Evolutionary conservation across 2,113 vertebrate genomes (phyloP).

Genomic region (Callaeas wilsoni): DNA sequence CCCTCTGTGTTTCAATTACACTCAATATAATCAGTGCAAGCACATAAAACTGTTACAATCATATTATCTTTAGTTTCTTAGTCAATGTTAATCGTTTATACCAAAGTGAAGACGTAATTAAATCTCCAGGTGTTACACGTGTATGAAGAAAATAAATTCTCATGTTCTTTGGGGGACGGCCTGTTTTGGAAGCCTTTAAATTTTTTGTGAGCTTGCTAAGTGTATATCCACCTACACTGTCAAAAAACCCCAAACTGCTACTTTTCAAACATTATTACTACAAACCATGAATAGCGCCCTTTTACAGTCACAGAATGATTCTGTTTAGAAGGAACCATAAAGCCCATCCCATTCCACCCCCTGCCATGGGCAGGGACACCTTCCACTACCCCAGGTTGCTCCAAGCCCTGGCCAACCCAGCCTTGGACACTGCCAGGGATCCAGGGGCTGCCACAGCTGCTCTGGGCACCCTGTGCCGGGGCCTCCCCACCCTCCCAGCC

Average conservation of each 20-base stretch:
- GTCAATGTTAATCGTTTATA: slow-evolving; percentile 12
- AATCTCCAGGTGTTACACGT: neutral
- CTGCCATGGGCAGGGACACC: neutral
- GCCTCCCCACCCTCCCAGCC: accelerated
- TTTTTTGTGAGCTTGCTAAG: neutral
- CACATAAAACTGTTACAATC: neutral
- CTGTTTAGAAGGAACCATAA: neutral
- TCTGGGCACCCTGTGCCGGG: neutral
- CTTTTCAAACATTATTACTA: neutral
- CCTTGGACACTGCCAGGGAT: neutral
- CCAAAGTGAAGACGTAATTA: slow-evolving; percentile 26
- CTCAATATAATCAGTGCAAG: neutral
- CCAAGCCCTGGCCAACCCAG: neutral
- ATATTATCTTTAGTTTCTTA: slow-evolving; percentile 30
- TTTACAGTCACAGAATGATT: neutral
- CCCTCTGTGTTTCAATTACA: slow-evolving; percentile 27
- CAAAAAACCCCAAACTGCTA: neutral
- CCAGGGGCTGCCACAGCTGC: neutral
- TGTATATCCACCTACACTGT: neutral
- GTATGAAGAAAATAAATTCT: neutral
- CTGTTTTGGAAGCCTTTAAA: neutral
- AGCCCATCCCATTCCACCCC: accelerated
- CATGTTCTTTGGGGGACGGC: neutral
- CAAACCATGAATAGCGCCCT: neutral
- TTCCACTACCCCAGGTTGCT: accelerated